Conservation (phyloP, 2,797 vertebrate genomes). For the Anguilla obscura region DNA sequence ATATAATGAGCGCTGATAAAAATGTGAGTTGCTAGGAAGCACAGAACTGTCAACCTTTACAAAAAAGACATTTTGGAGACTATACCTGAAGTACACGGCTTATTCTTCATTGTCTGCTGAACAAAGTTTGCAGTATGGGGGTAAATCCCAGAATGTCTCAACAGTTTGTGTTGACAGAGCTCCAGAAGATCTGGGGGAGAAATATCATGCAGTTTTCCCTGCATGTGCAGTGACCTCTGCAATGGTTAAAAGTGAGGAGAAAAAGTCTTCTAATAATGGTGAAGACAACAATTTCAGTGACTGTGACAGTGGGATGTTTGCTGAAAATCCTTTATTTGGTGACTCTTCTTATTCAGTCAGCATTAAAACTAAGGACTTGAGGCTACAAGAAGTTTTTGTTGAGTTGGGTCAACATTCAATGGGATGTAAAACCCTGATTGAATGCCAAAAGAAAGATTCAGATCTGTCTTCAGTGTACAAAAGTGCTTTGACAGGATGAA, state of each 20-base stretch:
- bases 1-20: too few relatives aligned
- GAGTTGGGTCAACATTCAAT: neutral
- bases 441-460: neutral
- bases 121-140: neutral
- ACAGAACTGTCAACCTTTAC: too few relatives aligned
- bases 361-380: too few relatives aligned
- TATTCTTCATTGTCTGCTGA: neutral
- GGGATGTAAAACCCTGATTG: neutral
- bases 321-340: too few relatives aligned
- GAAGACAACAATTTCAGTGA: neutral
- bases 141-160: neutral
- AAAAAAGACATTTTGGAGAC: neutral
- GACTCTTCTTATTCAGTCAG: too few relatives aligned
- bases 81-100: neutral
- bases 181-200: too few relatives aligned
- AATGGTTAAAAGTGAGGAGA: neutral
- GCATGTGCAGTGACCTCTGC: too few relatives aligned
- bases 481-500: neutral
- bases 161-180: too few relatives aligned
- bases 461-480: neutral
- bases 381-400: too few relatives aligned
- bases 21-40: too few relatives aligned
- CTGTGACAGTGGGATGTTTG: too few relatives aligned
- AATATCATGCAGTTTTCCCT: too few relatives aligned
- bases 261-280: neutral